Conservation (phyloP, 1,140 invertebrate species). For the Meteorus sp. region DNA sequence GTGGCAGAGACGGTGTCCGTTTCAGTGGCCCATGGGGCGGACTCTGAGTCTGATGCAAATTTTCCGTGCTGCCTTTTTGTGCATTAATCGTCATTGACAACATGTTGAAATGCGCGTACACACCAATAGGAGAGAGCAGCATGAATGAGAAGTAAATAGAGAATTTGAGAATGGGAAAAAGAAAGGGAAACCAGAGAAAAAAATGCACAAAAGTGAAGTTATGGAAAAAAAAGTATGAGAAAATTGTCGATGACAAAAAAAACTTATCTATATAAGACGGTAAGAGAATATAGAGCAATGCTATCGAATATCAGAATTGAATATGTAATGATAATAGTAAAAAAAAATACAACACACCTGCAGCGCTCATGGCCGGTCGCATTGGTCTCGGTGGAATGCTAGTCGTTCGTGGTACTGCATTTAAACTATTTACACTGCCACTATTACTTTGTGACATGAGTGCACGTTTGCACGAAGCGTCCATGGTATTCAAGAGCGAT, state of each 20-base stretch:
- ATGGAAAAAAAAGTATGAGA: neutral
- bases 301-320: neutral
- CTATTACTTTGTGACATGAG: slow-evolving; percentile 64
- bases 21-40: slow-evolving; percentile 57
- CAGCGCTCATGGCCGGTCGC: slow-evolving; percentile 48
- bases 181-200: too few relatives aligned
- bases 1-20: slow-evolving; percentile 63
- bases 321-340: neutral
- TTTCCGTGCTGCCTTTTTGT: slow-evolving; percentile 23
- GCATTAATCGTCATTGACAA: slow-evolving; percentile 15
- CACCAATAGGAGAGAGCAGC: slow-evolving; percentile 31
- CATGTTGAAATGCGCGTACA: too few relatives aligned
- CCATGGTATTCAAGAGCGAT: slow-evolving; percentile 77
- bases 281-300: too few relatives aligned
- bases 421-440: slow-evolving; percentile 61
- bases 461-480: slow-evolving; percentile 81
- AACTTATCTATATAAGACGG: too few relatives aligned
- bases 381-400: slow-evolving; percentile 52
- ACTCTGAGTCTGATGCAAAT: slow-evolving; percentile 33
- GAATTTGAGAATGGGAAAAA: neutral
- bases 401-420: slow-evolving; percentile 46
- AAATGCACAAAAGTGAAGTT: neutral
- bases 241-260: neutral
- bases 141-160: neutral
- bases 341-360: slow-evolving; percentile 39